Base-by-base conservation (phyloP, 2,888 invertebrate genomes). In the Smittia aterrima region DNA sequence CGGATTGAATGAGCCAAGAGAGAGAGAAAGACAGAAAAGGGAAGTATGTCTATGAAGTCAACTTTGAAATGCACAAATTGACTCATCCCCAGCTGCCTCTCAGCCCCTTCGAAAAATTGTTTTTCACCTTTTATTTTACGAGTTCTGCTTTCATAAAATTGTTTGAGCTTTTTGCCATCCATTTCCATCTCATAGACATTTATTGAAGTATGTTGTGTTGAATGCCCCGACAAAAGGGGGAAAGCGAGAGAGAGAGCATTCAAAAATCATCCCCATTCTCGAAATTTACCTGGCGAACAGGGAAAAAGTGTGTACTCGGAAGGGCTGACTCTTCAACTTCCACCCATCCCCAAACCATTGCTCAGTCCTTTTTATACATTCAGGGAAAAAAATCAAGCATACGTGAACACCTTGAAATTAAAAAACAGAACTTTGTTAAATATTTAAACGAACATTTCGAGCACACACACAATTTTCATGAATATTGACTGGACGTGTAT, bases 121-220 rank as follows among this genome's bases (percentile, higher is more conserved):
- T 18, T 2, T 18, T 47, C 53, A 47, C 53, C 53, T 47, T 47
- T 47, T 18, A 16, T 47, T 16, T 47, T 47, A 32, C 32, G 32
- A 32, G 32, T 32, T 9, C 32, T 32, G 32, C 32, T 32, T 32
- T 18, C 62, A 62, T 62, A 18, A 22, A 22, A 62, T 62, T 62
- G 20, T 62, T 22, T 62, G 62, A 62, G 22, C 62, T 62, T 62
- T 62, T 62, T 62, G 16, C 22, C 13, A 62, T 62, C 22, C 62
- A 22, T 62, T 62, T 62, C 20, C 24, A 6, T 16, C 53, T 2
- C 18, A 53, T 16, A 53, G 18, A 53, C 53, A 53, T 53, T 53
- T 53, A 53, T 53, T 53, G 53, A 53, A 53, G 53, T 53, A 53
- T 53, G 53, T 53, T 53, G 53, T 53, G 32, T 32, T 32, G 53